These are phyloP conservation scores for Tetramorium bicarinatum DNA, from an alignment of 2,888 invertebrate species.

Conservation along the genomic window DNA sequence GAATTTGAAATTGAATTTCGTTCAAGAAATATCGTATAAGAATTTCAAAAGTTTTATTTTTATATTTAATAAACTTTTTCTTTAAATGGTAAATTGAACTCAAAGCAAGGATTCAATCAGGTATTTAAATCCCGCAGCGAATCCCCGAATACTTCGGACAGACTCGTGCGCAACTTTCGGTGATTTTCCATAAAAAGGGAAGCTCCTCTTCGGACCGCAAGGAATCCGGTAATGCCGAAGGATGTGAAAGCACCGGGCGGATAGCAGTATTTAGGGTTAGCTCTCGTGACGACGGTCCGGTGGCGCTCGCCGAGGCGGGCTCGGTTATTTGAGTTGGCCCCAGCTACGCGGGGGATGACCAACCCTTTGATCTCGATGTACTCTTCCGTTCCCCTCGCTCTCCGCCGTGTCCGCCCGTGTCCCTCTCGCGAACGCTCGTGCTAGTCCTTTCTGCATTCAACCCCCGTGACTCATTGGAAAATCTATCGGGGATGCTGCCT, in stretches of 20 bases:
- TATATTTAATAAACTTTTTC: not conserved
- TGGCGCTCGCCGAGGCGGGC: conserved; percentile 82
- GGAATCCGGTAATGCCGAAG: conserved; percentile 72
- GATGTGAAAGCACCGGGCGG: conserved; percentile 69
- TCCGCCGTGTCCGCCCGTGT: conserved; percentile 65
- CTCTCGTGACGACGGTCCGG: conserved; percentile 78
- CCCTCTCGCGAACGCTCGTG: conserved; percentile 60
- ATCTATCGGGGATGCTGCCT: conserved; percentile 79
- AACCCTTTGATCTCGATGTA: conserved; percentile 85
- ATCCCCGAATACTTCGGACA: conserved; percentile 29
- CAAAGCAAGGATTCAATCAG: conserved; percentile 28
- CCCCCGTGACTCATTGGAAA: conserved; percentile 78
- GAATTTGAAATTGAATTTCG: not conserved
- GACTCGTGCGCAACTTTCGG: conserved; percentile 40
- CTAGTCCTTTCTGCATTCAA: conserved; percentile 74
- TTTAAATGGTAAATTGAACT: not conserved
- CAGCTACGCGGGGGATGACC: conserved; percentile 82
- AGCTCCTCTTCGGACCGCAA: conserved; percentile 49
- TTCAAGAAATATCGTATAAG: not conserved
- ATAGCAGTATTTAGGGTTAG: conserved; percentile 83
- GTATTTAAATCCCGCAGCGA: conserved; percentile 13
- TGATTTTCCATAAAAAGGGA: conserved; percentile 58
- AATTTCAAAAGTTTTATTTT: too few relatives aligned
- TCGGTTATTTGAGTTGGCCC: conserved; percentile 86
- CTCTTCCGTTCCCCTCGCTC: conserved; percentile 73